Evolutionary conservation across 2,888 invertebrate genomes (phyloP).

Genomic region (Xylota segnis): DNA sequence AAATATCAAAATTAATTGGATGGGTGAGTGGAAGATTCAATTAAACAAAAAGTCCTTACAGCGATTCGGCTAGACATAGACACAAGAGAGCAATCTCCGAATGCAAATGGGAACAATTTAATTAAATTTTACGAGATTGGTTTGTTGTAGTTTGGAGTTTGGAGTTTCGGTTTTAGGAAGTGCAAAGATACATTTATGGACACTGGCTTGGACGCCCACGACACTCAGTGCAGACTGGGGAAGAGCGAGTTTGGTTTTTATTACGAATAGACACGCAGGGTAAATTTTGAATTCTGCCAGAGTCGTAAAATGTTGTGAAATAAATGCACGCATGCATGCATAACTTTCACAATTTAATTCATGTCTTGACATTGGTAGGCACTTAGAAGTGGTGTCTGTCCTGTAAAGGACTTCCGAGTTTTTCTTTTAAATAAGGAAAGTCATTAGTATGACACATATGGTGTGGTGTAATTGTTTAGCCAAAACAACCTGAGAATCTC

Average conservation of each 20-base stretch:
- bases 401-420: background rate
- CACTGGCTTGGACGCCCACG: constrained; percentile 23
- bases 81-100: background rate
- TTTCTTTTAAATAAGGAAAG: background rate
- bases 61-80: background rate
- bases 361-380: background rate
- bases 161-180: constrained; percentile 1
- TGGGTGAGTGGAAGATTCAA: constrained; percentile 49
- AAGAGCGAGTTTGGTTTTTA: constrained; percentile 13
- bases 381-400: background rate
- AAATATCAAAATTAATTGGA: constrained; percentile 73
- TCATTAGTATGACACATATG: too few relatives aligned
- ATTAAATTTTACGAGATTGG: constrained; percentile 45
- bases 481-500: too few relatives aligned
- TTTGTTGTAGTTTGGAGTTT: background rate
- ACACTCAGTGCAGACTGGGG: background rate
- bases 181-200: constrained; percentile 2
- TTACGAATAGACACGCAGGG: constrained; percentile 14
- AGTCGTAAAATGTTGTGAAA: constrained; percentile 8
- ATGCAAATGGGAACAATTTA: constrained; percentile 57
- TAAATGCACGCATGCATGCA: background rate
- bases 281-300: background rate
- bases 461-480: too few relatives aligned
- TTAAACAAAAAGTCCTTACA: constrained; percentile 31
- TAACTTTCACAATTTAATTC: background rate